Percentiles rank a stretch among this genome's conserved stretches.
phyloP scores from a whole-genome alignment of 53 echinoderm and acorn worm species.

The Hippasteria phrygiana region DNA sequence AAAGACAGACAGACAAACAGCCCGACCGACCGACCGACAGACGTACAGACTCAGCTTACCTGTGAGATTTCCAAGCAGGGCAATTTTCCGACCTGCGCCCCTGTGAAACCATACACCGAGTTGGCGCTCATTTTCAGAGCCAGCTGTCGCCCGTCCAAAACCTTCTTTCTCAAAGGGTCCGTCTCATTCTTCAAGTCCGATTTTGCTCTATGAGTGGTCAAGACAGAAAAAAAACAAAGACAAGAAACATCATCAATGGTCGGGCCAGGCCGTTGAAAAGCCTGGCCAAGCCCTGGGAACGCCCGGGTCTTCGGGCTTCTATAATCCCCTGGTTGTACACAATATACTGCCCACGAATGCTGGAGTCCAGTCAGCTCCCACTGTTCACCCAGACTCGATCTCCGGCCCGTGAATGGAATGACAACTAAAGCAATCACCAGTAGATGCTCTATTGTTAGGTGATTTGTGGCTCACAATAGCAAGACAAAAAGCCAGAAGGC shows the following conservation, averaged over 20 bases:
- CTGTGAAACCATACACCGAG: conserved; percentile 99
- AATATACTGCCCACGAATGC: no score
- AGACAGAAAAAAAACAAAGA: neutral
- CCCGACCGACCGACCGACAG: neutral
- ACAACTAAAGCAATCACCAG: no score
- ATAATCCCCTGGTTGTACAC: no score
- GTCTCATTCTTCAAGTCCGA: conserved; percentile 95
- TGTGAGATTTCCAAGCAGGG: conserved; percentile 97
- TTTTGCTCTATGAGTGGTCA: conserved; percentile 77
- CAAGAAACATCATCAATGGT: neutral
- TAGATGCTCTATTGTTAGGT: no score
- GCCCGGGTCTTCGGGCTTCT: no score
- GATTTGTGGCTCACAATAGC: no score
- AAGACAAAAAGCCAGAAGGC: no score
- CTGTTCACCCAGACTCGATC: no score
- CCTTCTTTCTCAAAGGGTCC: conserved; percentile 88
- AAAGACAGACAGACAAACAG: neutral
- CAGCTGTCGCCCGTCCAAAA: conserved; percentile 94
- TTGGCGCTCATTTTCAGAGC: conserved; percentile 96
- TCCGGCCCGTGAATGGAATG: no score
- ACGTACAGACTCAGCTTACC: conserved; percentile 51
- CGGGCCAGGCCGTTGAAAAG: no score
- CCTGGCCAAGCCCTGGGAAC: no score
- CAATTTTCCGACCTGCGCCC: conserved; percentile 95
- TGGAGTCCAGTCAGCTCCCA: no score